Evolutionary conservation across 2,797 vertebrate species (phyloP), one percentile per base, ranked within the genome.

Genomic region (Nannoperca obscura): DNA sequence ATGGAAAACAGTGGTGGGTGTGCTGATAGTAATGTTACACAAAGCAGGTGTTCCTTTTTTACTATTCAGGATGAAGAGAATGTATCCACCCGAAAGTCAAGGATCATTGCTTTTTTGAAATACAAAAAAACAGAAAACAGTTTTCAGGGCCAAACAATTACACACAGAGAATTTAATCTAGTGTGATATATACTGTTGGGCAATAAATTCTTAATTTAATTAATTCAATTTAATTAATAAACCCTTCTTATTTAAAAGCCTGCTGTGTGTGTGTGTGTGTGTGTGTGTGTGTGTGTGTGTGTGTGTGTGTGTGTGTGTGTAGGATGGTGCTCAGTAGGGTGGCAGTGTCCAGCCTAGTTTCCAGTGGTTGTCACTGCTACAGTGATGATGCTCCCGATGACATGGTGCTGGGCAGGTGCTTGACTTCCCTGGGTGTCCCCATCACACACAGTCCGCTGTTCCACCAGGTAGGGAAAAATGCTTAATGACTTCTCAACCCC

Each of bases 401-500:
- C 88, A 99, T 98, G 97, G 96, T 98, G 72, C 93, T 99, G 76
- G 97, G 98, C 14, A 97, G 96, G 94, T 99, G 97, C 83, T 95
- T 97, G 83, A 95, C 94, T 52, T 95, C 95, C 2, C 86, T 99
- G 54, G 92, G 95, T 3, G 79, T 99, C 58, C 93, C 96, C 0
- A 86, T 97, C 86, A 98, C 96, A 30, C 98, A 99, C 86, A 98
- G 96, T 70, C 96, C 97, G 0, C 96, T 98, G 20, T 99, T 98
- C 87, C 97, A 99, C 89, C 97, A 99, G 97, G 97, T 98, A 83
- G 5, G 69, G 1, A 68, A 50, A 36, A 49, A 34, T 0, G 27
- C 11, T 30, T 57, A 10, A 54, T 50, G 20, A 32, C 44, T 20
- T 20, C 7, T 10, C 13, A 61, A 15, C 7, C 3, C n/a, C 5